Evolutionary conservation across 2,797 vertebrate genomes (phyloP).

Genomic region (Thaleichthys pacificus): DNA sequence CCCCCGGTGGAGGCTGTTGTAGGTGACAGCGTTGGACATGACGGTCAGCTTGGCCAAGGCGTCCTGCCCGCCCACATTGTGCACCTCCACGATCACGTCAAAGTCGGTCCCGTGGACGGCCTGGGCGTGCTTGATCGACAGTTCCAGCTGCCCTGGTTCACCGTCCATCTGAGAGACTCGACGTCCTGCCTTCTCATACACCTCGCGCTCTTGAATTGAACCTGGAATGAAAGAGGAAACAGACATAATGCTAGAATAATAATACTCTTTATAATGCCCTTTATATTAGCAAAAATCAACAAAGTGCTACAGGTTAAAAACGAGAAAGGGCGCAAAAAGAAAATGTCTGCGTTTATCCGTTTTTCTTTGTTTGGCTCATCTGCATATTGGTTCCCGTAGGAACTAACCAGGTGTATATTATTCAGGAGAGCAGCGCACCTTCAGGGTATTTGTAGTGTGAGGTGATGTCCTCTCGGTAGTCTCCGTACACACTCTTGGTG

Average conservation of each 20-base stretch:
- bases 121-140: slow-evolving; percentile 66
- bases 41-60: slow-evolving; percentile 61
- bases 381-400: not conserved
- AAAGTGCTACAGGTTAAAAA: no score
- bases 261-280: no score
- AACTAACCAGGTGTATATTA: not conserved
- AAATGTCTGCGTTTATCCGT: not conserved
- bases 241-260: not conserved
- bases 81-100: slow-evolving; percentile 75
- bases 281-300: no score
- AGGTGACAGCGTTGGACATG: slow-evolving; percentile 62
- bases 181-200: slow-evolving; percentile 69
- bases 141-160: slow-evolving; percentile 49
- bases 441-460: slow-evolving; percentile 88
- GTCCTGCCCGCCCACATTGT: slow-evolving; percentile 60
- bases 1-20: slow-evolving; percentile 66
- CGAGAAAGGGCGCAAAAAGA: no score
- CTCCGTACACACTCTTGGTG: slow-evolving; percentile 86
- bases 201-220: slow-evolving; percentile 74
- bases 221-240: slow-evolving; percentile 55
- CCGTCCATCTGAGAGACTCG: not conserved
- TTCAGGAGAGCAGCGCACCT: slow-evolving; percentile 66
- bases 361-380: not conserved
- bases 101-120: slow-evolving; percentile 78
- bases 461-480: slow-evolving; percentile 85